These are phyloP conservation scores for Heliconius charithonia DNA, from an alignment of 2,888 invertebrate species.

Conservation along the genomic window DNA sequence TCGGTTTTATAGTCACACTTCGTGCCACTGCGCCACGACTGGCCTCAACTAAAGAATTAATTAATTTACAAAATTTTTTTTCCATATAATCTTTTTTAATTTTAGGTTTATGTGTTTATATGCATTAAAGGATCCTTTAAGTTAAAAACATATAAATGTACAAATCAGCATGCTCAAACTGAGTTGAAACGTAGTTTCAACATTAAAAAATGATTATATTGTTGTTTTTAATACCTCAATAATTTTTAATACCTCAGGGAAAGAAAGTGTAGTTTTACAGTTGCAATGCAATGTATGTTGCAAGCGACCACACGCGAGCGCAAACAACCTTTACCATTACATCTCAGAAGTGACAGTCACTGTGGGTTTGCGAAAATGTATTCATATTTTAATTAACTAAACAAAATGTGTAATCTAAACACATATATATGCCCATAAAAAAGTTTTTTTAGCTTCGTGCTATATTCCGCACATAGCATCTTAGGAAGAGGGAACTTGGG, in stretches of 20 bases:
- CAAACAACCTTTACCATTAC: conserved; percentile 31
- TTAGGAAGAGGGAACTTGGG: no score
- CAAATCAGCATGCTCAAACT: no score
- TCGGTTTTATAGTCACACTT: no score
- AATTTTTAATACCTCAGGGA: neutral
- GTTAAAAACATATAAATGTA: neutral
- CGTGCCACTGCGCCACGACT: no score
- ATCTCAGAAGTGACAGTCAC: conserved; percentile 15
- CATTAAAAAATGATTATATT: neutral
- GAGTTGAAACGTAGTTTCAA: neutral
- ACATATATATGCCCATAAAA: neutral
- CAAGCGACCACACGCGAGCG: conserved; percentile 28
- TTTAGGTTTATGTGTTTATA: no score
- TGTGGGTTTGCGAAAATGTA: conserved; percentile 13
- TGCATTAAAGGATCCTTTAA: neutral
- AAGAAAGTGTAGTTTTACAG: conserved; percentile 9
- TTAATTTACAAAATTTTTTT: no score
- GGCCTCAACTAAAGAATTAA: no score
- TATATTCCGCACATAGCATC: no score
- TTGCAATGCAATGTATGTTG: conserved; percentile 23
- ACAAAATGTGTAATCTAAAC: neutral
- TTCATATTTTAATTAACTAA: conserved; percentile 3
- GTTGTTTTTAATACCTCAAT: neutral
- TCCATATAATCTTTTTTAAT: no score
- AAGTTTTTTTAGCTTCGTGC: no score